These are phyloP conservation scores for Gnathonemus longibarbis DNA, from an alignment of 2,113 vertebrate species.

Conservation along the genomic window DNA sequence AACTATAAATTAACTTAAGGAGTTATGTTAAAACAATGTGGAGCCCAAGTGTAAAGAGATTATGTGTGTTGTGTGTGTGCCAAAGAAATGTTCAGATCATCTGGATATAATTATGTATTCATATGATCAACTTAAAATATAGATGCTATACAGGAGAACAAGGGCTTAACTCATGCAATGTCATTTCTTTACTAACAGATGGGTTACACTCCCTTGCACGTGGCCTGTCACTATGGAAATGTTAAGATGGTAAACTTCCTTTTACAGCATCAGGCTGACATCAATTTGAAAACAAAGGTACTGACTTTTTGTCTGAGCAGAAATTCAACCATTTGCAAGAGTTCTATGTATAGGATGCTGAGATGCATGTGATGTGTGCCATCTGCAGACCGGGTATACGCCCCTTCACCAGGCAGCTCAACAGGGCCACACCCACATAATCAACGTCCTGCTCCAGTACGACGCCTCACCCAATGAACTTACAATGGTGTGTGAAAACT, in stretches of 20 bases:
- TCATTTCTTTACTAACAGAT: constrained; percentile 59
- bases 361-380: not conserved
- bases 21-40: not conserved
- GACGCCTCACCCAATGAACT: constrained; percentile 87
- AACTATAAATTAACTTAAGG: not conserved
- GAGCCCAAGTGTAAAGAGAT: not conserved
- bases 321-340: not conserved
- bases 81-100: not conserved
- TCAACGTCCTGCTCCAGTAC: constrained; percentile 86
- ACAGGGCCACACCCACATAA: constrained; percentile 95
- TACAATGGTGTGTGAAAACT: constrained; percentile 72
- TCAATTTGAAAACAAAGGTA: constrained; percentile 95
- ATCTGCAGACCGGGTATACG: constrained; percentile 85
- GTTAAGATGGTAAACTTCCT: constrained; percentile 94
- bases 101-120: not conserved
- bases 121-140: not conserved
- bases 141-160: not conserved
- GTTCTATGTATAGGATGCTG: not conserved
- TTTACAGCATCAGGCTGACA: constrained; percentile 85
- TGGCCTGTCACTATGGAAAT: constrained; percentile 97
- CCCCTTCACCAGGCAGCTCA: constrained; percentile 91
- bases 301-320: not conserved
- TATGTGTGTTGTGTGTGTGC: not conserved
- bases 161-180: not conserved
- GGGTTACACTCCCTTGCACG: constrained; percentile 91